A percentile compares a stretch with the other conserved stretches of the same genome.
phyloP scores from a whole-genome alignment of 2,797 vertebrate species.

The Oreochromis grahami region DNA sequence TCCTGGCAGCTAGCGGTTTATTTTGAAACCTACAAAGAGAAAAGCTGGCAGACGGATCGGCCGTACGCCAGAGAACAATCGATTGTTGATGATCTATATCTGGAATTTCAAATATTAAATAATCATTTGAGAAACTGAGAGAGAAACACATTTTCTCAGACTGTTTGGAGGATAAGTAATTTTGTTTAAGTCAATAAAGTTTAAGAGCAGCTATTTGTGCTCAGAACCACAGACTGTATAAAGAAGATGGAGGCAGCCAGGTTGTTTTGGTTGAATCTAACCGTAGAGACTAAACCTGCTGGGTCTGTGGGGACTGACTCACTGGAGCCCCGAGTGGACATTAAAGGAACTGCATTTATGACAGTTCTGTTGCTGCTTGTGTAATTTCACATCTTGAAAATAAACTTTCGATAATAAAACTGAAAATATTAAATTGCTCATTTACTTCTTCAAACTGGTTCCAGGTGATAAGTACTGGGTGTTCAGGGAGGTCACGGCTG shows the following conservation, averaged over 20 bases:
- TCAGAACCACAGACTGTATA: neutral
- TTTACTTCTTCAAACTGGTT: neutral
- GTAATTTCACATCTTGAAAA: neutral
- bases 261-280: accelerated
- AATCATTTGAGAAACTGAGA: neutral
- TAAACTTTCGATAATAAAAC: neutral
- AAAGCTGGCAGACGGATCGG: neutral
- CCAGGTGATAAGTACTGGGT: conserved; percentile 96
- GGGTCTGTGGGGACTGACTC: neutral
- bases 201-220: neutral
- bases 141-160: neutral
- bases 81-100: neutral
- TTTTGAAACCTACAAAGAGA: neutral
- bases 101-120: neutral
- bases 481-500: conserved; percentile 92
- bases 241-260: neutral
- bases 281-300: neutral
- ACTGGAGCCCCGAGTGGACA: neutral
- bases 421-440: neutral
- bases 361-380: neutral
- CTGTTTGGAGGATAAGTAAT: neutral
- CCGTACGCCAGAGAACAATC: neutral
- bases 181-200: neutral
- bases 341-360: neutral
- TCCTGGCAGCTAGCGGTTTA: neutral